Evolutionary conservation across 2,113 vertebrate genomes (phyloP).

Genomic region (Spermophilus dauricus): DNA sequence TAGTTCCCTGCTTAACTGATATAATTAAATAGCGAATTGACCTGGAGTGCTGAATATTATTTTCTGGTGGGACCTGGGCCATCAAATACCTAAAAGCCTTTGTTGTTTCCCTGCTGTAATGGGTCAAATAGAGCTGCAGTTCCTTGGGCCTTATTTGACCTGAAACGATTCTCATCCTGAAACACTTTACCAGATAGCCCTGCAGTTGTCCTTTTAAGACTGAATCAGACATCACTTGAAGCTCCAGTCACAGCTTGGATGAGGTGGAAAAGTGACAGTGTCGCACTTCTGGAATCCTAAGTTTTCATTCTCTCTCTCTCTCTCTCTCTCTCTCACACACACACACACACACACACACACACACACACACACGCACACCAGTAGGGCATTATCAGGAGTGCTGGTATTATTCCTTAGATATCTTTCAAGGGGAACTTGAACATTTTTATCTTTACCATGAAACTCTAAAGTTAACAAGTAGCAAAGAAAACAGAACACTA

Average conservation of each 20-base stretch:
- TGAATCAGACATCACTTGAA: neutral
- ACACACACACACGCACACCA: neutral
- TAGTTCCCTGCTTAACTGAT: conserved; percentile 16
- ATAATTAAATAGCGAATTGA: conserved; percentile 62
- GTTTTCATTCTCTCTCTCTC: neutral
- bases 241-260: neutral
- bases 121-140: neutral
- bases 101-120: neutral
- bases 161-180: neutral
- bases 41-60: neutral
- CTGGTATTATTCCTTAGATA: neutral
- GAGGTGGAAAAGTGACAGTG: neutral
- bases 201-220: neutral
- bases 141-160: conserved; percentile 9
- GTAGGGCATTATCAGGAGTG: neutral
- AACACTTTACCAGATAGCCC: neutral
- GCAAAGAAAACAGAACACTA: neutral
- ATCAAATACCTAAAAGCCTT: conserved; percentile 40
- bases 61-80: conserved; percentile 21
- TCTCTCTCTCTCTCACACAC: neutral
- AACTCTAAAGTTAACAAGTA: conserved; percentile 24
- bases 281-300: neutral
- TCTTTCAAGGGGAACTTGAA: neutral
- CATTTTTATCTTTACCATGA: conserved; percentile 2
- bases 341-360: neutral